A percentile compares a stretch with the other conserved stretches of the same genome.
Conservation (phyloP, 2,113 vertebrate genomes). For the Protobothrops mucrosquamatus region DNA sequence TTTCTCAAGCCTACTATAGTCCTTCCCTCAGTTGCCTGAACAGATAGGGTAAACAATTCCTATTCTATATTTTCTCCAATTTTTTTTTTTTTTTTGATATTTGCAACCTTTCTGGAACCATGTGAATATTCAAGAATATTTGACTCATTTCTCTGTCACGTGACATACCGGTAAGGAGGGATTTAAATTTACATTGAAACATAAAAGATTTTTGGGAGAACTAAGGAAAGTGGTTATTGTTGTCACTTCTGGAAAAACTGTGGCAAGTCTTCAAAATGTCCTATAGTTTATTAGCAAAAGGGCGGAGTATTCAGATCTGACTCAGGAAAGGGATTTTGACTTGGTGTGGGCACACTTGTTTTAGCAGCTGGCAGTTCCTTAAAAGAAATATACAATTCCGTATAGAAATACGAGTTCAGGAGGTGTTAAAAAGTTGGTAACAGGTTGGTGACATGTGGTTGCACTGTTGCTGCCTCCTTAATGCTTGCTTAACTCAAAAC, state of each 20-base stretch:
- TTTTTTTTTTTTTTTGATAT: not conserved
- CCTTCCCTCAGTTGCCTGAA: not conserved
- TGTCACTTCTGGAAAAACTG: not conserved
- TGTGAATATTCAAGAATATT: not conserved
- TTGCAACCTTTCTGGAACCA: not conserved
- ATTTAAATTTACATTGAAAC: not conserved
- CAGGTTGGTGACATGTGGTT: not conserved
- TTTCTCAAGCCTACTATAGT: conserved; percentile 45
- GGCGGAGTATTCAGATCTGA: not conserved
- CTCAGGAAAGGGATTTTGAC: not conserved
- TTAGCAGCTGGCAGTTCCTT: not conserved
- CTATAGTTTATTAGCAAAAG: not conserved
- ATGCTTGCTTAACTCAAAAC: not conserved
- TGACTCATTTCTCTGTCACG: not conserved
- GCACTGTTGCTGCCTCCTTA: not conserved
- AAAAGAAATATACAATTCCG: not conserved
- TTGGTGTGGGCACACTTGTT: not conserved
- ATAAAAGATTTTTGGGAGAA: not conserved
- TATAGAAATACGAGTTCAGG: not conserved
- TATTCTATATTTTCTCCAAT: not conserved
- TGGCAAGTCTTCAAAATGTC: not conserved
- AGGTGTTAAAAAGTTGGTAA: not conserved
- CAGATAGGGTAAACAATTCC: not conserved
- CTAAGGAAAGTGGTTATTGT: not conserved
- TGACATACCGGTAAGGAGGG: not conserved